Evolutionary conservation across 2,797 vertebrate genomes (phyloP), one percentile per base, ranked within the genome.

Genomic region (Anabacerthia variegaticeps): DNA sequence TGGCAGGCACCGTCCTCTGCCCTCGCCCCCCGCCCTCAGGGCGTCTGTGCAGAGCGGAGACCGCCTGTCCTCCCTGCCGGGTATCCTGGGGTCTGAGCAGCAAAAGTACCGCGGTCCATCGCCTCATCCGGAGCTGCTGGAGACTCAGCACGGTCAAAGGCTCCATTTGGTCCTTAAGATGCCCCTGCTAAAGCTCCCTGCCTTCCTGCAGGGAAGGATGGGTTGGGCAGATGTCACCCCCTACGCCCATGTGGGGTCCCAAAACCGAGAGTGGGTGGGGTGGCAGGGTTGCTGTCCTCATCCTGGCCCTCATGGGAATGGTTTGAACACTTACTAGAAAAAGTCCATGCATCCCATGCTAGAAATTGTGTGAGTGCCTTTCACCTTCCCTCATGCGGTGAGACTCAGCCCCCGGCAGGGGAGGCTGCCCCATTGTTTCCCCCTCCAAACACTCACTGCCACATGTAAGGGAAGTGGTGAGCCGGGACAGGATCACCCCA

Each of bases 61-160:
- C 34, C 10, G 1, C 48, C 37, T 6, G 44, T 37, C 34, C 41
- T 27, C 69, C 21, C 43, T 24, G 44, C 32, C 4, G 34, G 15
- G 11, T 14, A 22, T 6, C 18, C 2, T 6, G n/a, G 12, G 2
- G 14, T 4, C 16, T 0, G 20, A 32, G 82, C 0, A 34, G 19
- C 54, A 34, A 14, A 37, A 56, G 10, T 3, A 24, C 19, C 10
- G 44, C 28, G 6, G 22, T 19, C 14, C 8, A 0, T 8, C 5
- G 0, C 3, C 14, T 30, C 30, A 24, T 21, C 8, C 21, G 27
- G 43, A 48, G 34, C 17, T 67, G 36, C 48, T 12, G 75, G 30
- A 48, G 55, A 7, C 28, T 30, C 23, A 0, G 36, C 9, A 6
- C 1, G n/a, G 46, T 12, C 32, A 1, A 19, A 37, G 26, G 36